Evolutionary conservation across 1,140 invertebrate genomes (phyloP).

Genomic region (Hormaphis cornu): DNA sequence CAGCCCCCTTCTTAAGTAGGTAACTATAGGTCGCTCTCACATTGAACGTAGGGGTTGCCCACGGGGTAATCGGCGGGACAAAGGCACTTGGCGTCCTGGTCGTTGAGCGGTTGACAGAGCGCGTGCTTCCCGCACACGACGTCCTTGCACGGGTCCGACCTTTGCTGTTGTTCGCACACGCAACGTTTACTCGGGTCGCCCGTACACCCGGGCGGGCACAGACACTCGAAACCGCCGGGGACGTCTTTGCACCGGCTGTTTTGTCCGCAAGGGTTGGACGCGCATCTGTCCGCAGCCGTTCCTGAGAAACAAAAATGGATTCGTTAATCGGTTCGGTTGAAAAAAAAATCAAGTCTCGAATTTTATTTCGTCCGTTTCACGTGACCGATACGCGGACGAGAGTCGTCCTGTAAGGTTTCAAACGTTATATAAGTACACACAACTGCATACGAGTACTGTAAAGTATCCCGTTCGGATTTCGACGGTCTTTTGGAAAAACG

Average conservation of each 20-base stretch:
- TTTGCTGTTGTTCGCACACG: constrained; percentile 52
- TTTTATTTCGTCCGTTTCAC: too few relatives aligned
- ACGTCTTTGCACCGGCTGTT: constrained; percentile 68
- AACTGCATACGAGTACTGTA: too few relatives aligned
- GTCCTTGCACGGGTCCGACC: constrained; percentile 54
- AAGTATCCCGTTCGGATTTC: too few relatives aligned
- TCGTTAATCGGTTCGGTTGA: neutral
- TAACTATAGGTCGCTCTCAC: constrained; percentile 57
- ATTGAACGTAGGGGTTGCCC: constrained; percentile 75
- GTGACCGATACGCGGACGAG: too few relatives aligned
- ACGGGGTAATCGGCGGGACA: constrained; percentile 69
- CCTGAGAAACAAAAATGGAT: constrained; percentile 45
- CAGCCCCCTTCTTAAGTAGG: too few relatives aligned
- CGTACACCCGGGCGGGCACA: constrained; percentile 64
- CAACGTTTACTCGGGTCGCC: constrained; percentile 73
- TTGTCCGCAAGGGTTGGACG: constrained; percentile 70
- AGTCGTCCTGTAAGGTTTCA: too few relatives aligned
- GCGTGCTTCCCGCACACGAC: constrained; percentile 73
- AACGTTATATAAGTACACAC: too few relatives aligned
- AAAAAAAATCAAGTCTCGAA: neutral
- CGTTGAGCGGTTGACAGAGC: constrained; percentile 58
- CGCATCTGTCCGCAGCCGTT: constrained; percentile 53
- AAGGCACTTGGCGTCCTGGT: constrained; percentile 62
- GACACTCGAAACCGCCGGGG: constrained; percentile 62
- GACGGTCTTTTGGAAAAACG: too few relatives aligned